Evolutionary conservation across 2,888 invertebrate species (phyloP), one percentile per base, ranked within the genome.

Genomic region (Alviniconcha strummeri): DNA sequence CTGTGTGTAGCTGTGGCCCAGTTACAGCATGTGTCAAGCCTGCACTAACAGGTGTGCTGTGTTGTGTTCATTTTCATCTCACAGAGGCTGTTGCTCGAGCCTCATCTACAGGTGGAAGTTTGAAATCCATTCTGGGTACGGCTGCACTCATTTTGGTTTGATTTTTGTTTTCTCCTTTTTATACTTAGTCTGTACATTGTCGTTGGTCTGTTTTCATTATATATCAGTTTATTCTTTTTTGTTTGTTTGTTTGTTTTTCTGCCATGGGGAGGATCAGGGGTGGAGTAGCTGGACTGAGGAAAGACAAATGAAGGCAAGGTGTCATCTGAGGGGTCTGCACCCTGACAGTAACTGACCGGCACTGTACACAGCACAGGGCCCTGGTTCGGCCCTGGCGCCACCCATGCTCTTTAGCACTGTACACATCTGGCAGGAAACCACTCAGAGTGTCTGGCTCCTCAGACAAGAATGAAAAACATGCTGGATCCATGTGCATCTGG

Each of bases 91-190:
- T 60, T 69, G n/a, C 13, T 54, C 69, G 52, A 36, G 54, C 57
- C 17, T 19, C 72, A 6, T 36, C 72, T 13, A 57, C 81, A n/a
- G 72, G 57, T 8, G 81, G 81, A 52, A 75, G 64, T 81, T 64
- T 81, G 81, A 81, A 81, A n/a, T 81, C 81, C n/a, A 81, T 81
- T 74, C n/a, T 81, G 74, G 81, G 71, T 72, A 67, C 9, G 71
- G 17, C 15, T 55, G 19, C n/a, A 8, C 81, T 55, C 2, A 5
- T 6, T 77, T 77, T n/a, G 9, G n/a, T 56, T 56, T 5, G 17
- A 54, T n/a, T 57, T n/a, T 19, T 56, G 56, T n/a, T 77, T n/a
- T 56, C 4, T 57, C 4, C 19, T 77, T 77, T 57, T 57, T 77
- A 19, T 56, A 36, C 36, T 11, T 57, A 19, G 8, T 60, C 3